Conservation (phyloP, 2,113 vertebrate genomes). For the Phyllostomus discolor region DNA sequence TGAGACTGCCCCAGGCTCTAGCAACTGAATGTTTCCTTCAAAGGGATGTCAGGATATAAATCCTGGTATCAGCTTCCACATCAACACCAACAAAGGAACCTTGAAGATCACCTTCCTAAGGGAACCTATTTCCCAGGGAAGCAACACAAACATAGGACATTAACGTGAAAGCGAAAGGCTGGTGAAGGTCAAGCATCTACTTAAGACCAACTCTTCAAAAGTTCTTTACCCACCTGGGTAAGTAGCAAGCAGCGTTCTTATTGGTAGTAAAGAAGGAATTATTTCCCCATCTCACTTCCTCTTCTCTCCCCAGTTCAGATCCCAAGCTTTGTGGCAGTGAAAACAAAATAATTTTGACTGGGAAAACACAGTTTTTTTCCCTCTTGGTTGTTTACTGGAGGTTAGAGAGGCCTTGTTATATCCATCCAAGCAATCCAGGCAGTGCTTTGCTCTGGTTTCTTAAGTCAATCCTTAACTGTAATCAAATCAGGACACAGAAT, state of each 20-base stretch:
- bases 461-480: neutral
- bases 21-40: slow-evolving; percentile 27
- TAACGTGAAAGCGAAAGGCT: neutral
- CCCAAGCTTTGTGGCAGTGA: neutral
- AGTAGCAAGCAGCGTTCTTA: rapidly evolving
- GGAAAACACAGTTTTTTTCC: neutral
- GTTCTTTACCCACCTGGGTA: neutral
- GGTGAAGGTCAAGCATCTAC: neutral
- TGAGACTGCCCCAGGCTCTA: neutral
- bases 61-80: neutral
- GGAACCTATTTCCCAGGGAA: neutral
- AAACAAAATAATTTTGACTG: neutral
- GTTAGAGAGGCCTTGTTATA: neutral
- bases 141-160: neutral
- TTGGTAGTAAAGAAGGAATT: neutral
- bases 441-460: neutral
- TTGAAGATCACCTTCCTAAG: neutral
- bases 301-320: neutral
- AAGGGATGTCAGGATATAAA: neutral
- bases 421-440: neutral
- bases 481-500: neutral
- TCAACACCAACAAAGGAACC: neutral
- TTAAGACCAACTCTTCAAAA: neutral
- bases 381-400: neutral
- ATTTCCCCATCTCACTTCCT: neutral